Evolutionary conservation across 2,113 vertebrate species (phyloP).

Genomic region (Mus spicilegus): DNA sequence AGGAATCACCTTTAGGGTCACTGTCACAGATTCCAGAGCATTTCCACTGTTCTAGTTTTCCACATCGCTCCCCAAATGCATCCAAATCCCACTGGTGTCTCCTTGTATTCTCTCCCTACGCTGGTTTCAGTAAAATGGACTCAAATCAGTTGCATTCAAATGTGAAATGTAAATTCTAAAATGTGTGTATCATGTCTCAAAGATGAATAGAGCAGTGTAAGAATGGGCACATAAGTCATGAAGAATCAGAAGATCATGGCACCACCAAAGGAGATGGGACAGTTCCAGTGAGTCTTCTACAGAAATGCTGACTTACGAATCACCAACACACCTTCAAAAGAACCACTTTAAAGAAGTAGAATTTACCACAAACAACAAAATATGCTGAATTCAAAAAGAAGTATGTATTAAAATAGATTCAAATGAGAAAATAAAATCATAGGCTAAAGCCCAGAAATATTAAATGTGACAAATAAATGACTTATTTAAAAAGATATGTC

Average conservation of each 20-base stretch:
- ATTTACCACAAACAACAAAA: neutral
- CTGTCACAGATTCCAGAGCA: neutral
- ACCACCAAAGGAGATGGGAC: fast-evolving
- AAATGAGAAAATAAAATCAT: neutral
- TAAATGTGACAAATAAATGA: neutral
- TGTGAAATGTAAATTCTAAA: neutral
- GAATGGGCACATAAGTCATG: neutral
- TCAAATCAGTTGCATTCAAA: neutral
- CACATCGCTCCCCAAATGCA: neutral
- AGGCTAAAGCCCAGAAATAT: neutral
- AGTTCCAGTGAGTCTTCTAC: neutral
- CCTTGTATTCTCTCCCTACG: neutral
- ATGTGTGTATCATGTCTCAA: neutral
- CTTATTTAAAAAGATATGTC: neutral
- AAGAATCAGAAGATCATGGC: neutral
- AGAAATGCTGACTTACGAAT: neutral
- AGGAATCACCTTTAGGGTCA: neutral
- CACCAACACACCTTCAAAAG: neutral
- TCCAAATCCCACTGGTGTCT: neutral
- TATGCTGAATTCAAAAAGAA: neutral
- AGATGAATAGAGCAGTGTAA: neutral
- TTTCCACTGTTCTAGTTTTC: neutral
- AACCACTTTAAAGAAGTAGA: neutral
- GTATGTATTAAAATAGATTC: neutral
- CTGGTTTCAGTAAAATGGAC: neutral